Conservation (phyloP, 2,888 invertebrate genomes). For the Malthinus flaveolus region DNA sequence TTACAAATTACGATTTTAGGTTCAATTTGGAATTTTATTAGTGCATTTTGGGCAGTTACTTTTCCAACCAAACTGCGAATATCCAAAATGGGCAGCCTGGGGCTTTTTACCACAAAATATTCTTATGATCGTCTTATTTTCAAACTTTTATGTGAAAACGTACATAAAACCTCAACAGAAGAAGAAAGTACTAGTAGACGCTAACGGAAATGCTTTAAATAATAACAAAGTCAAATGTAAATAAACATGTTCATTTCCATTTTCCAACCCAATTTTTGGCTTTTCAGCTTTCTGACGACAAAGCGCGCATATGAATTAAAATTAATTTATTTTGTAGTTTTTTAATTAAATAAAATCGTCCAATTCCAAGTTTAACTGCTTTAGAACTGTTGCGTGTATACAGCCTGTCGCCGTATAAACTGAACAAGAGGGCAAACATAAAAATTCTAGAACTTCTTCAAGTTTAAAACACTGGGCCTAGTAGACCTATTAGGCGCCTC, state of each 20-base stretch:
- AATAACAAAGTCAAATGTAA: background rate
- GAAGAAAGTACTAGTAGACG: background rate
- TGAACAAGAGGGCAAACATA: no score
- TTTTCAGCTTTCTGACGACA: no score
- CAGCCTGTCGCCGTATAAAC: no score
- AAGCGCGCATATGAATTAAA: background rate
- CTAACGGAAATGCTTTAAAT: background rate
- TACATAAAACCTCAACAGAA: slow-evolving; percentile 49
- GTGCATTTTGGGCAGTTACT: slow-evolving; percentile 58
- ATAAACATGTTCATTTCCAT: no score
- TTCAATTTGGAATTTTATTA: slow-evolving; percentile 66
- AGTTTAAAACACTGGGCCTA: no score
- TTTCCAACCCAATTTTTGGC: no score
- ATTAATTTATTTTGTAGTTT: background rate
- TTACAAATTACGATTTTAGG: slow-evolving; percentile 44
- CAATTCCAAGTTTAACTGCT: no score
- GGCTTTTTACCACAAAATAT: slow-evolving; percentile 67
- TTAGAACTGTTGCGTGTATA: no score
- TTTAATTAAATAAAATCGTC: background rate
- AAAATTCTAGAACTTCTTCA: no score
- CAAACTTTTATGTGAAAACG: slow-evolving; percentile 68
- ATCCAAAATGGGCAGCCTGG: slow-evolving; percentile 60
- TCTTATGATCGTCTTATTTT: slow-evolving; percentile 67
- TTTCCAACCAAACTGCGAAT: slow-evolving; percentile 60
- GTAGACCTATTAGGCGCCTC: no score